Evolutionary conservation across 2,888 invertebrate genomes (phyloP).

Genomic region (Clostera curtula): DNA sequence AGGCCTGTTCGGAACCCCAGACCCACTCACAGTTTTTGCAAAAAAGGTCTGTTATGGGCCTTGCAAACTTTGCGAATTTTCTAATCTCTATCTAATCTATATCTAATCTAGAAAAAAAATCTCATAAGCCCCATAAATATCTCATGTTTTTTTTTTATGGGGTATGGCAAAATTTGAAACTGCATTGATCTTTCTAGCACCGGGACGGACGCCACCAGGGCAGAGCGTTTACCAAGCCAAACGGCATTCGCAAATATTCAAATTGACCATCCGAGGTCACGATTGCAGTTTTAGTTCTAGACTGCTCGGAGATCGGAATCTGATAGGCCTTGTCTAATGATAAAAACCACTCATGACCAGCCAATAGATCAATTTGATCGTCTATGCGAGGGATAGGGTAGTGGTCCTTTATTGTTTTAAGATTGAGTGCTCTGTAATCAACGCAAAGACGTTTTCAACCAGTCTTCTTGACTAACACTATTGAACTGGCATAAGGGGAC

Average conservation of each 20-base stretch:
- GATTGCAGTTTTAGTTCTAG: too few species aligned
- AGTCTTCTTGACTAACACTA: constrained; percentile 4
- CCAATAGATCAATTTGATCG: constrained; percentile 1
- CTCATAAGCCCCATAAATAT: constrained; percentile 1
- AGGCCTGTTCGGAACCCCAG: constrained; percentile 1
- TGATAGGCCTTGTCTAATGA: constrained; percentile 1
- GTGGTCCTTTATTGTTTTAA: constrained; percentile 1
- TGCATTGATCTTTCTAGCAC: not conserved
- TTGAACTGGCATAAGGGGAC: constrained; percentile 1
- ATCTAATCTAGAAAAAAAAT: constrained; percentile 7
- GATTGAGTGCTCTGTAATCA: constrained; percentile 1
- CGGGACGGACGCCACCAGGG: constrained; percentile 5
- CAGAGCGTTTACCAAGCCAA: constrained; percentile 5
- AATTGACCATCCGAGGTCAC: too few species aligned
- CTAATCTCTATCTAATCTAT: too few species aligned
- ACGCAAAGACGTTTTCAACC: constrained; percentile 2
- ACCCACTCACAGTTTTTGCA: not conserved
- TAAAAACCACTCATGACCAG: constrained; percentile 1
- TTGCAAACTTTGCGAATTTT: constrained; percentile 3
- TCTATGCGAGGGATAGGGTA: constrained; percentile 2
- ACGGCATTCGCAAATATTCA: constrained; percentile 9
- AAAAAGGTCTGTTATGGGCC: constrained; percentile 2
- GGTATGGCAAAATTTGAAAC: not conserved
- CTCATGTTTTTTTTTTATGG: not conserved
- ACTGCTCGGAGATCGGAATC: too few species aligned